Conservation (phyloP, 1,140 invertebrate genomes). For the Drosophila gunungcola region DNA sequence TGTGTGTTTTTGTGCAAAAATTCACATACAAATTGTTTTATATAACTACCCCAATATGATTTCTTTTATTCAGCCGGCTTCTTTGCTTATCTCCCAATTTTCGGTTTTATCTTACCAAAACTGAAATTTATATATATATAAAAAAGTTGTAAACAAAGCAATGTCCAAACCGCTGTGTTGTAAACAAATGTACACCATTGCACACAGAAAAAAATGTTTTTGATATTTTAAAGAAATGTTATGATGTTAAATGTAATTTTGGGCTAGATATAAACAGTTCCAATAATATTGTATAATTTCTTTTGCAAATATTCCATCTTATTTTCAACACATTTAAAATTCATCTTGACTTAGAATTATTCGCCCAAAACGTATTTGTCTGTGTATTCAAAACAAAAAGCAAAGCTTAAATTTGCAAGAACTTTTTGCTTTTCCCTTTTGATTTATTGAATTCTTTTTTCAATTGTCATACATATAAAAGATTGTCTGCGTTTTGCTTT, state of each 20-base stretch:
- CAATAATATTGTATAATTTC: too few relatives aligned
- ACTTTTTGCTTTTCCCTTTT: slow-evolving; percentile 52
- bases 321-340: too few relatives aligned
- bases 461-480: slow-evolving; percentile 58
- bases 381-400: slow-evolving; percentile 23
- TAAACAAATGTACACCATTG: slow-evolving; percentile 57
- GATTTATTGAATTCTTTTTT: slow-evolving; percentile 52
- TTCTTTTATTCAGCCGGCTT: slow-evolving; percentile 56
- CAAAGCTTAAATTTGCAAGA: slow-evolving; percentile 32
- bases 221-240: too few relatives aligned
- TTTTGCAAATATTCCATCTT: too few relatives aligned
- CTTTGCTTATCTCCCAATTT: slow-evolving; percentile 68
- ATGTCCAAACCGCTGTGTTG: slow-evolving; percentile 26
- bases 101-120: slow-evolving; percentile 41
- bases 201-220: slow-evolving; percentile 30
- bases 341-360: too few relatives aligned
- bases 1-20: slow-evolving; percentile 38
- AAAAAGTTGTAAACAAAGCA: slow-evolving; percentile 62
- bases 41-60: slow-evolving; percentile 78
- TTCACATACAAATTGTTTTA: slow-evolving; percentile 63
- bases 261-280: too few relatives aligned
- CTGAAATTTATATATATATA: slow-evolving; percentile 43
- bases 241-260: too few relatives aligned
- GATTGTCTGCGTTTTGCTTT: slow-evolving; percentile 43
- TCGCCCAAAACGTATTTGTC: not conserved